Evolutionary conservation across 2,888 invertebrate genomes (phyloP), one percentile per base, ranked within the genome.

Genomic region (Vannuccia rotundouncinata): DNA sequence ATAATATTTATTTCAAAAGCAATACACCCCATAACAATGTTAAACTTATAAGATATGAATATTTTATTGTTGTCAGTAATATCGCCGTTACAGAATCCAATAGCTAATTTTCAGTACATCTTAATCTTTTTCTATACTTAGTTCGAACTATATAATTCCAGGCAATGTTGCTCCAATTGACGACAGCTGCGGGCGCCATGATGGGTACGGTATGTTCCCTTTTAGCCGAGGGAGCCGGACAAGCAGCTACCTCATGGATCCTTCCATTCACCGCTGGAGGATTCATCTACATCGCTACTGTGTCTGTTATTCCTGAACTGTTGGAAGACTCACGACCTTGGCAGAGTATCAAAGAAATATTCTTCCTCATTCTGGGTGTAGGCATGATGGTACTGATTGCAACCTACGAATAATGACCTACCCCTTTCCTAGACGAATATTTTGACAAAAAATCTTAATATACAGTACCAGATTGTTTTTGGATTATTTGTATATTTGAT

Each of bases 211-310:
- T 93, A n/a, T 89, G 94, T 83, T 95, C 96, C 29, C 90, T 98
- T 31, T 89, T 93, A 82, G 91, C 94, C 1, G 93, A 94, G 86
- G 94, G 94, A 83, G 85, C 87, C 25, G 89, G 86, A 1, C 85
- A 85, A 2, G 85, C 85, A 5, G 86, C 87, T 74, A 86, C 85
- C 28, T 60, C 59, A 13, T 94, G 96, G 91, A 93, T 99, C 79
- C 89, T 99, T 80, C 98, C 99, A 17, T 98, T 99, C 85, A 98
- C 97, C 29, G 97, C 97, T 73, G 97, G 95, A 83, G 90, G 99
- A n/a, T 99, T 99, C 87, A 99, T 99, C 87, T 99, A 99, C 88
- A 98, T 99, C 85, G 99, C 99, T 27, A 95, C 98, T 25, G 99
- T 99, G 0, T 97, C 97, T 82, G 95, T 99, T 28, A 94, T 99